Conservation (phyloP, 1,140 invertebrate species). For the Pseudomyrmex flavicornis region DNA sequence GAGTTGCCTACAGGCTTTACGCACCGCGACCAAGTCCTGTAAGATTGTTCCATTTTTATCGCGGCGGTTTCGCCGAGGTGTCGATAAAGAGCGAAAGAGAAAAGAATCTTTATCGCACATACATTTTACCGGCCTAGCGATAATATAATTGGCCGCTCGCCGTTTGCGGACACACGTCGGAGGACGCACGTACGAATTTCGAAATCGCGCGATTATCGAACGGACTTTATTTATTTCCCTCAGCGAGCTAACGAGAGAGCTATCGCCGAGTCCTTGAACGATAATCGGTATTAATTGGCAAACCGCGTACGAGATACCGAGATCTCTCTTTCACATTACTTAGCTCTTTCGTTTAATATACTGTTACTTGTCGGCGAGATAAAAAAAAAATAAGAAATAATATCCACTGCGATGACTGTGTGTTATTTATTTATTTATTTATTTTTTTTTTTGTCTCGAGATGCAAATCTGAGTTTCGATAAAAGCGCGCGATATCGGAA, state of each 20-base stretch:
- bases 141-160: conserved; percentile 3
- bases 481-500: too few relatives aligned
- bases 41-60: conserved; percentile 66
- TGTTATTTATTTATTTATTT: too few relatives aligned
- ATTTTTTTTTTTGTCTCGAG: too few relatives aligned
- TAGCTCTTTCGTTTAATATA: not conserved
- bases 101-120: conserved; percentile 60
- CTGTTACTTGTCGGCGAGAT: not conserved
- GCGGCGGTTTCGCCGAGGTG: conserved; percentile 30
- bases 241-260: conserved; percentile 14
- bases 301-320: not conserved
- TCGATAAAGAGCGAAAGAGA: not conserved
- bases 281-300: conserved; percentile 59
- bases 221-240: conserved; percentile 13
- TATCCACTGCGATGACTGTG: too few relatives aligned
- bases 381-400: too few relatives aligned
- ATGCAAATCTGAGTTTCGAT: too few relatives aligned
- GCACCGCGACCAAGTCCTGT: conserved; percentile 6
- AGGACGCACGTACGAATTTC: conserved; percentile 45
- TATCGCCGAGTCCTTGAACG: not conserved
- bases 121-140: conserved; percentile 5
- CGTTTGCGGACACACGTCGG: not conserved
- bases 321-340: conserved; percentile 5
- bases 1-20: conserved; percentile 27
- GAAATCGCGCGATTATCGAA: conserved; percentile 44